phyloP scores from a whole-genome alignment of 1,140 invertebrate genomes.

The Aphis craccivora region DNA sequence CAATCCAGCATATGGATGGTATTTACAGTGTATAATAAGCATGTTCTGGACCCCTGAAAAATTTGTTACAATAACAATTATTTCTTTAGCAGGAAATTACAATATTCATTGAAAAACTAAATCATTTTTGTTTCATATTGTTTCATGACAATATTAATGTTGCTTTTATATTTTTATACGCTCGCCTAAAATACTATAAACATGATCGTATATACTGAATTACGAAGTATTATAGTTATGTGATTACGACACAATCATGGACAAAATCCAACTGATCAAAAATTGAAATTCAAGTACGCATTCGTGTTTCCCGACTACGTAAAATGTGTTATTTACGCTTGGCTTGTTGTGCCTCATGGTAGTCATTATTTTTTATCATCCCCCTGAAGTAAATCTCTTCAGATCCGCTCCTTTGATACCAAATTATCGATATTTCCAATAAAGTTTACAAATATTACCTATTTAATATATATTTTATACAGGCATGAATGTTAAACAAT shows the following conservation, averaged over 20 bases:
- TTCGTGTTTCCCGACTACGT: not conserved
- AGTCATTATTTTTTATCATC: constrained; percentile 2
- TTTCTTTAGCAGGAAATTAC: not conserved
- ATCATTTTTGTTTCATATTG: not conserved
- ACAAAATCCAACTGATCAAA: not conserved
- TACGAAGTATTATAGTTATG: not conserved
- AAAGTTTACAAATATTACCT: not conserved
- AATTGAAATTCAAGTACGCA: constrained; percentile 4
- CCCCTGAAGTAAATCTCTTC: not conserved
- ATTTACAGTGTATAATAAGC: not conserved
- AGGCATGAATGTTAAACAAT: not conserved
- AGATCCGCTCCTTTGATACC: not conserved
- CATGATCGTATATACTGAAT: not conserved
- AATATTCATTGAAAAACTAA: not conserved
- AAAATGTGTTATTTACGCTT: not conserved
- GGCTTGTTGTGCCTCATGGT: not conserved
- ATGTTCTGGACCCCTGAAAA: not conserved
- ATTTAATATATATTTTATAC: not conserved
- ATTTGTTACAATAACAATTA: not conserved
- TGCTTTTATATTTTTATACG: not conserved
- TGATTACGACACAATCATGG: not conserved
- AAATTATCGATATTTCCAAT: not conserved
- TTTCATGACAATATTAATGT: not conserved
- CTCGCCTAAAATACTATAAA: not conserved
- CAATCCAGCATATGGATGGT: not conserved